These are phyloP conservation scores for Saimiri boliviensis DNA, from an alignment of 2,113 vertebrate genomes.

Conservation along the genomic window DNA sequence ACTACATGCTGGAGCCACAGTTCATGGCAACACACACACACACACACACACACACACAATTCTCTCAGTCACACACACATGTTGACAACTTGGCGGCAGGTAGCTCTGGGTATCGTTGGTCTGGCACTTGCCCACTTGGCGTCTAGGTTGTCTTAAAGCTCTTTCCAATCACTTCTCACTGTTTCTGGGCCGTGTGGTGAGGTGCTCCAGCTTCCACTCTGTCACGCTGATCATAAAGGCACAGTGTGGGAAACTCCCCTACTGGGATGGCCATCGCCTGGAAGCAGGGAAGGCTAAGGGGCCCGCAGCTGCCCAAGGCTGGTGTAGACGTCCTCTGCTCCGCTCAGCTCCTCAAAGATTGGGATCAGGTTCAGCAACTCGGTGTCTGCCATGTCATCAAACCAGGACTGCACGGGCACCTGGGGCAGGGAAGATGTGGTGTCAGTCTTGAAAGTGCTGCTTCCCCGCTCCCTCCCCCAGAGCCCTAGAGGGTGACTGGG, in stretches of 20 bases:
- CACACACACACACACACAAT: no score
- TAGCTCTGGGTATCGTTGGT: not conserved
- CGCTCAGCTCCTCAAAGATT: slow-evolving; percentile 92
- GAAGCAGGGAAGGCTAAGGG: slow-evolving; percentile 77
- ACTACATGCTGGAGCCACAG: not conserved
- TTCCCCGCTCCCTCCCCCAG: not conserved
- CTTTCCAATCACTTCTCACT: not conserved
- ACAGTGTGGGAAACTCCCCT: slow-evolving; percentile 80
- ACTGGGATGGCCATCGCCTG: slow-evolving; percentile 43
- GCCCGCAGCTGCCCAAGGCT: slow-evolving; percentile 90
- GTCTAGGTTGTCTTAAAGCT: slow-evolving; percentile 49
- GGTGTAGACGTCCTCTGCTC: slow-evolving; percentile 89
- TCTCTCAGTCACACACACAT: not conserved
- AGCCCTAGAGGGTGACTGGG: not conserved
- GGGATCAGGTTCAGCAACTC: slow-evolving; percentile 93
- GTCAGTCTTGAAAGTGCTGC: not conserved
- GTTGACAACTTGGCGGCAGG: not conserved
- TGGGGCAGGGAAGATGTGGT: slow-evolving; percentile 42
- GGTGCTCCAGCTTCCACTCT: slow-evolving; percentile 47
- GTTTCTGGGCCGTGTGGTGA: slow-evolving; percentile 33
- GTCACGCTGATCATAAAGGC: slow-evolving; percentile 79
- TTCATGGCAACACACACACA: not conserved
- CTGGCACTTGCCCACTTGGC: not conserved
- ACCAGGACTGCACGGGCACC: slow-evolving; percentile 94
- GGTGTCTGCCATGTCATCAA: slow-evolving; percentile 92